These are phyloP conservation scores for Lasioglossum pauxillum DNA, from an alignment of 2,888 invertebrate genomes.

Conservation along the genomic window DNA sequence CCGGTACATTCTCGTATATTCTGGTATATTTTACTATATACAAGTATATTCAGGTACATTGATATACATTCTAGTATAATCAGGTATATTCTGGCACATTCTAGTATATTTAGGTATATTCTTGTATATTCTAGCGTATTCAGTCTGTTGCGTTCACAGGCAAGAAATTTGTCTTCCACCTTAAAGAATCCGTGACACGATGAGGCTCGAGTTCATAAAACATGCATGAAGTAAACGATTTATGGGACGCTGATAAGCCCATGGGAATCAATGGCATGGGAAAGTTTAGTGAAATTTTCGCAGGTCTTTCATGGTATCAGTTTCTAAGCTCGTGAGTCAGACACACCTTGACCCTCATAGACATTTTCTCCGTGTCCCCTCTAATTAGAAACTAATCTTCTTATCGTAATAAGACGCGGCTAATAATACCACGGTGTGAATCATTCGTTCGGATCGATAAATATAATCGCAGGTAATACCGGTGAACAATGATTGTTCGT, in stretches of 20 bases:
- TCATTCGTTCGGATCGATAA: neutral
- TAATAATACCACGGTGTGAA: neutral
- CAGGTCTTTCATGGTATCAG: conserved; percentile 50
- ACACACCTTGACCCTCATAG: conserved; percentile 61
- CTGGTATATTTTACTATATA: no score
- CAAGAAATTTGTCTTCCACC: neutral
- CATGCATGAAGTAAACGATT: conserved; percentile 37
- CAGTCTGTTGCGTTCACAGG: neutral
- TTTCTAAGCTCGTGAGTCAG: conserved; percentile 60
- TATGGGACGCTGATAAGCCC: conserved; percentile 50
- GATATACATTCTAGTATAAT: no score
- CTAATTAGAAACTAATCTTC: neutral
- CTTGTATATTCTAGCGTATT: no score
- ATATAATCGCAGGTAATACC: neutral
- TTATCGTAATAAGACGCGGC: neutral
- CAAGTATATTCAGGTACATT: no score
- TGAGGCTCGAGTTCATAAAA: conserved; percentile 27
- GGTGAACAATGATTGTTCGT: neutral
- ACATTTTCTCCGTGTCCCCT: neutral
- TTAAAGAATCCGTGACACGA: neutral
- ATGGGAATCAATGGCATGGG: conserved; percentile 64
- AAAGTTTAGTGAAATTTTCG: conserved; percentile 69
- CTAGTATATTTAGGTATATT: no score
- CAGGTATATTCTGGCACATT: no score
- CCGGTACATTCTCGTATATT: no score